phyloP scores from a whole-genome alignment of 2,113 vertebrate genomes.

The Suricata suricatta region DNA sequence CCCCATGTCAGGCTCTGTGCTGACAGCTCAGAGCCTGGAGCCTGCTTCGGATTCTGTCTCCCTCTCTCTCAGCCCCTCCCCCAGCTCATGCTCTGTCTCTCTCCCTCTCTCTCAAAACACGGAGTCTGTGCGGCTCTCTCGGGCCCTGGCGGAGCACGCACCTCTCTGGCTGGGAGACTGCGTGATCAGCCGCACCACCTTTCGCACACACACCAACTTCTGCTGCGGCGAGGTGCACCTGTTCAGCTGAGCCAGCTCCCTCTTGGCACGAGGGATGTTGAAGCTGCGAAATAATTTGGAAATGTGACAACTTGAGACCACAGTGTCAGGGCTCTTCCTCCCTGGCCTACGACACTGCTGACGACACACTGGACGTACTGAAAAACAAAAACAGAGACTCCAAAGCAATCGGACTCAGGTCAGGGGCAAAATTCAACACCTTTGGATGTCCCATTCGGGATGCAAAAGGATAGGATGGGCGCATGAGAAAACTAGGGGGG shows the following conservation, averaged over 20 bases:
- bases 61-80: no score
- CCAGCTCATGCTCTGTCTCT: no score
- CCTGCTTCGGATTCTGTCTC: no score
- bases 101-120: no score
- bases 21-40: no score
- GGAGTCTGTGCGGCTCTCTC: rapidly evolving
- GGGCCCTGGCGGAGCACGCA: slow-evolving; percentile 76
- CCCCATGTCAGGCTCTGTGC: no score
- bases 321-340: neutral
- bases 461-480: neutral
- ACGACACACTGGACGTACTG: neutral
- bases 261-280: slow-evolving; percentile 94
- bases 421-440: neutral
- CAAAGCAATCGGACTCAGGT: neutral
- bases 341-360: neutral
- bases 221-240: slow-evolving; percentile 94
- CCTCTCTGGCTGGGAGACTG: slow-evolving; percentile 92
- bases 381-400: neutral
- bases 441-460: neutral
- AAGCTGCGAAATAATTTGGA: slow-evolving; percentile 85
- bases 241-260: slow-evolving; percentile 94
- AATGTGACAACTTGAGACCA: neutral
- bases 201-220: slow-evolving; percentile 93
- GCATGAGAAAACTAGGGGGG: neutral
- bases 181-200: slow-evolving; percentile 91